These are phyloP conservation scores for Pomacea maculata DNA, from an alignment of 1,140 invertebrate species.

Conservation along the genomic window DNA sequence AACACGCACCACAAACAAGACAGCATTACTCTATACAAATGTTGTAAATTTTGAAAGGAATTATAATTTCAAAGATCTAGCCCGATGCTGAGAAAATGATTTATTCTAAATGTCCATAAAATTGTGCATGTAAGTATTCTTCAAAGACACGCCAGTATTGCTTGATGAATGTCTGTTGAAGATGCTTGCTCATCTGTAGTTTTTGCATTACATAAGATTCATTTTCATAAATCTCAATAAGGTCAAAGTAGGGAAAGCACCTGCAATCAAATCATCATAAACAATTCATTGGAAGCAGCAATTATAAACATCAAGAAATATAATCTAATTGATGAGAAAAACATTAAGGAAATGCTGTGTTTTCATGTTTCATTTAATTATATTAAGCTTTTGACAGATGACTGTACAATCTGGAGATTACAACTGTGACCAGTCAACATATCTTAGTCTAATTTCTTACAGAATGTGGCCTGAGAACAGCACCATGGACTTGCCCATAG, in stretches of 20 bases:
- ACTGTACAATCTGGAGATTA: no score
- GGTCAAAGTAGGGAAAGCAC: constrained; percentile 45
- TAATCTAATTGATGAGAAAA: background rate
- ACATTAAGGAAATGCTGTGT: background rate
- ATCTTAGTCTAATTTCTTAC: no score
- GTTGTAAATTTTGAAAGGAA: no score
- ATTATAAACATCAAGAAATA: background rate
- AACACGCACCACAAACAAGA: no score
- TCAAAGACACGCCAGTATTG: constrained; percentile 47
- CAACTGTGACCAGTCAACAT: no score
- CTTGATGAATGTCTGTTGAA: constrained; percentile 38
- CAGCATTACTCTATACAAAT: no score
- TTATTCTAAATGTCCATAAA: constrained; percentile 38
- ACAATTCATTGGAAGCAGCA: background rate
- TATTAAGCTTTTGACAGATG: no score
- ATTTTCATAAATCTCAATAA: constrained; percentile 38
- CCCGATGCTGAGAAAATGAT: background rate
- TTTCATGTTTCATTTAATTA: background rate
- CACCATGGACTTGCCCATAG: no score
- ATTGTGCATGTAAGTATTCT: constrained; percentile 42
- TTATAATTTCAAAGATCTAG: no score
- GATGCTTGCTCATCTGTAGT: constrained; percentile 30
- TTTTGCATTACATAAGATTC: constrained; percentile 39
- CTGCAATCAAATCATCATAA: constrained; percentile 34
- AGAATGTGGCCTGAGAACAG: no score